Conservation (phyloP, 2,797 vertebrate genomes). For the Cyclopterus lumpus region DNA sequence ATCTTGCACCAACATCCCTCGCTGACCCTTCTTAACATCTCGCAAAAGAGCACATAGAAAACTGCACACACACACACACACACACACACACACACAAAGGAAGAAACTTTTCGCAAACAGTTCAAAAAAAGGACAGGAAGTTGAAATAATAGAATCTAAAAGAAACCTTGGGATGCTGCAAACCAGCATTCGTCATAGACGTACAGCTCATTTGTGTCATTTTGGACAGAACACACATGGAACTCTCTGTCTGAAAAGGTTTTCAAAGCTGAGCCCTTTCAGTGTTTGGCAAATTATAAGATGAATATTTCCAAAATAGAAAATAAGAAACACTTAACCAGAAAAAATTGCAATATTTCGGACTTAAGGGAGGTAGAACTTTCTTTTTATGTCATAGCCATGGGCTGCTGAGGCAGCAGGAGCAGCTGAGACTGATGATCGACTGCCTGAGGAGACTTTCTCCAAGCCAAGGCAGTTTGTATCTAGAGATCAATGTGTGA, state of each 20-base stretch:
- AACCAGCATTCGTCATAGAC: background rate
- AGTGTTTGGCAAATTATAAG: background rate
- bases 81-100: too few relatives aligned
- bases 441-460: slow-evolving; percentile 10
- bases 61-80: background rate
- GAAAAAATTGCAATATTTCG: background rate
- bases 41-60: too few relatives aligned
- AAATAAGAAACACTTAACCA: background rate
- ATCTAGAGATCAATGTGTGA: background rate
- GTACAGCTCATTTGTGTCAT: slow-evolving; percentile 6
- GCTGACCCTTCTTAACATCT: background rate
- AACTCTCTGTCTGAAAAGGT: slow-evolving; percentile 21
- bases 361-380: background rate
- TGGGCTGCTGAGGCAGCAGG: background rate
- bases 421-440: background rate
- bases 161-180: background rate
- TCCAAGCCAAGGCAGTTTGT: background rate
- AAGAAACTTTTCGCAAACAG: background rate
- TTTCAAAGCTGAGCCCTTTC: slow-evolving; percentile 6
- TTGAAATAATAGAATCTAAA: background rate
- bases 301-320: too few relatives aligned
- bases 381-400: background rate
- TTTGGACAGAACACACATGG: slow-evolving; percentile 1
- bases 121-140: background rate
- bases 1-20: background rate